Evolutionary conservation across 2,797 vertebrate genomes (phyloP), one percentile per base, ranked within the genome.

Genomic region (Spea hammondii): DNA sequence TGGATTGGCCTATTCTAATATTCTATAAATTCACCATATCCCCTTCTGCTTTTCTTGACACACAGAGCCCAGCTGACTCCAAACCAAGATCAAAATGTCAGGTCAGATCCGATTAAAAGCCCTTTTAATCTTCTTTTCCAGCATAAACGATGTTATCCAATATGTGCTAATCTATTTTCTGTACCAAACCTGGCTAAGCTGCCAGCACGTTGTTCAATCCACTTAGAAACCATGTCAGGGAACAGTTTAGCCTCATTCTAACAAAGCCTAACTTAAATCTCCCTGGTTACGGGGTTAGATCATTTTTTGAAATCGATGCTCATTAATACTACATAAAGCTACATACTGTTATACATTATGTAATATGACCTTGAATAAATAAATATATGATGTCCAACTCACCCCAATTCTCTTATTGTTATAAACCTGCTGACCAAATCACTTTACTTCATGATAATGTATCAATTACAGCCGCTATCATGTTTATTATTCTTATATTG

Each of bases 31-130:
- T 32, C 32, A 32, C 32, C 32, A 32, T 32, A 32, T 32, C 32
- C 32, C 32, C 32, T 32, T 8, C 11, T 53, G 51, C n/a, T 5
- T 62, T 32, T 4, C n/a, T 62, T 32, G 5, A 32, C 53, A n/a
- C 53, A 76, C 53, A 72, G n/a, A 76, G 53, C 79, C 53, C 48
- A 45, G 57, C 32, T 75, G 74, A 67, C 79, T 80, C 72, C 67
- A 81, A 57, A 47, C 65, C 64, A 65, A 66, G 65, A 82, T 82
- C 70, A 82, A 77, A 62, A 72, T 45, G 54, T 77, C 54, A 77
- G 69, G 65, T 71, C 70, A 77, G 75, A 82, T 72, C 79, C 64
- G 79, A 82, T 82, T 82, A 77, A 77, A 66, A 64, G 51, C 79
- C 62, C 12, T 32, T 64, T 46, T 73, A 73, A 82, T 82, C 75